These are phyloP conservation scores for Drosophila kanekoi DNA, from an alignment of 2,888 invertebrate genomes.

Conservation along the genomic window DNA sequence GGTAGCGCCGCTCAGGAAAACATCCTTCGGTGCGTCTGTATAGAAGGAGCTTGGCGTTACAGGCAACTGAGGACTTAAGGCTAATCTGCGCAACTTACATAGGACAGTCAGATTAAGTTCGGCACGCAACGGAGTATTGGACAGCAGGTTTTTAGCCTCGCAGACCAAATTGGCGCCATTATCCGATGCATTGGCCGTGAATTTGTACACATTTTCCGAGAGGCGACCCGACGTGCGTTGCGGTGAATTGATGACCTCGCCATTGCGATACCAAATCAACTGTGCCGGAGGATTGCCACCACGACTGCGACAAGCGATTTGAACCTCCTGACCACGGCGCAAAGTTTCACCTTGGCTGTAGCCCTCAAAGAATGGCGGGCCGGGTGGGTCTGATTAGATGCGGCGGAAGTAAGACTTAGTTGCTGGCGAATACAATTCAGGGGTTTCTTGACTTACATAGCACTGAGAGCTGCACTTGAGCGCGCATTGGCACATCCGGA, in stretches of 20 bases:
- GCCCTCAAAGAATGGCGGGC: slow-evolving; percentile 84
- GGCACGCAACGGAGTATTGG: slow-evolving; percentile 76
- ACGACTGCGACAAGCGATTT: slow-evolving; percentile 83
- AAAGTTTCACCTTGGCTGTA: slow-evolving; percentile 81
- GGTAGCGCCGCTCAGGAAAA: slow-evolving; percentile 76
- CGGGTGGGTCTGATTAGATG: slow-evolving; percentile 77
- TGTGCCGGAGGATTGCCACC: slow-evolving; percentile 84
- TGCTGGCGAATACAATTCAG: too few species aligned
- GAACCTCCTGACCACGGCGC: slow-evolving; percentile 81
- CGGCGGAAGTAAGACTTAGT: background rate
- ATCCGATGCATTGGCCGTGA: slow-evolving; percentile 76
- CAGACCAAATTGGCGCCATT: slow-evolving; percentile 81
- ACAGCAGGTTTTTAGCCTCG: slow-evolving; percentile 82
- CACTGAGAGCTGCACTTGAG: slow-evolving; percentile 82
- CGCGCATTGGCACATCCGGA: slow-evolving; percentile 84
- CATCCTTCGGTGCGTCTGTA: slow-evolving; percentile 82
- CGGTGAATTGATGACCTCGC: slow-evolving; percentile 76
- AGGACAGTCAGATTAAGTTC: slow-evolving; percentile 81
- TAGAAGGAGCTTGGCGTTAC: background rate
- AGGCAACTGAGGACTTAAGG: background rate
- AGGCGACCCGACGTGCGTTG: slow-evolving; percentile 83
- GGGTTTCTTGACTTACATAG: slow-evolving; percentile 78
- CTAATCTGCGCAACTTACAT: slow-evolving; percentile 69
- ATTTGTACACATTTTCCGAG: slow-evolving; percentile 83
- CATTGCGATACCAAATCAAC: slow-evolving; percentile 83